Percentiles rank a stretch among this genome's conserved stretches.
Evolutionary conservation across 2,888 invertebrate genomes (phyloP).

Genomic region (Bhutanitis thaidina): DNA sequence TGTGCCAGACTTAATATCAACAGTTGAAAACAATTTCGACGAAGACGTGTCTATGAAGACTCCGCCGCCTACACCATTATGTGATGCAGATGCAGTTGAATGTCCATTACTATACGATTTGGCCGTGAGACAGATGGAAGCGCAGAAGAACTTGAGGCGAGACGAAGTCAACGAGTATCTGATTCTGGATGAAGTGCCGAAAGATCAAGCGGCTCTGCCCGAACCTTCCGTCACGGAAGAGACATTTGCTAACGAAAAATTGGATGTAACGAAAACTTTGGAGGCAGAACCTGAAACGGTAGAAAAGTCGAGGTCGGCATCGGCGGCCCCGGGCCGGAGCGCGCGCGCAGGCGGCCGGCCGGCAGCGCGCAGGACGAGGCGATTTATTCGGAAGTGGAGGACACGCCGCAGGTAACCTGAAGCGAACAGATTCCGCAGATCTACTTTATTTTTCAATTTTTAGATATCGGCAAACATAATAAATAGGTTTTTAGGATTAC

Average conservation of each 20-base stretch:
- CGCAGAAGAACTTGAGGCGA: conserved; percentile 31
- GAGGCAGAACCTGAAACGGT: conserved; percentile 5
- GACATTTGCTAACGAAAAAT: background rate
- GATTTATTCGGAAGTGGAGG: conserved; percentile 65
- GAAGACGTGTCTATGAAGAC: conserved; percentile 29
- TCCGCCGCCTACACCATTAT: conserved; percentile 35
- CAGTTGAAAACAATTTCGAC: conserved; percentile 27
- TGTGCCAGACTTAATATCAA: conserved; percentile 47
- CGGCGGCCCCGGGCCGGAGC: conserved; percentile 24
- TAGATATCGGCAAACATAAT: too few species aligned
- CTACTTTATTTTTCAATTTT: too few species aligned
- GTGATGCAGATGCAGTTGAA: conserved; percentile 33
- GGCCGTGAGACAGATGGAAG: conserved; percentile 32
- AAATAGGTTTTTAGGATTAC: too few species aligned
- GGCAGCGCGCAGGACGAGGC: conserved; percentile 41
- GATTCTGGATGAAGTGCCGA: conserved; percentile 54
- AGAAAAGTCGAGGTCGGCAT: conserved; percentile 23
- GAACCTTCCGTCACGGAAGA: conserved; percentile 52
- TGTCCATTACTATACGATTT: conserved; percentile 39
- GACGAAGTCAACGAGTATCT: conserved; percentile 51
- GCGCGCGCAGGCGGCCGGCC: conserved; percentile 19
- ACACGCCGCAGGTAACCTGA: conserved; percentile 54
- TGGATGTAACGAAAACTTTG: background rate
- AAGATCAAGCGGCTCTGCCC: conserved; percentile 51
- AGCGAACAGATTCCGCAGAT: background rate